Conservation (phyloP, 1,140 invertebrate species). For the Theocolax elegans region DNA sequence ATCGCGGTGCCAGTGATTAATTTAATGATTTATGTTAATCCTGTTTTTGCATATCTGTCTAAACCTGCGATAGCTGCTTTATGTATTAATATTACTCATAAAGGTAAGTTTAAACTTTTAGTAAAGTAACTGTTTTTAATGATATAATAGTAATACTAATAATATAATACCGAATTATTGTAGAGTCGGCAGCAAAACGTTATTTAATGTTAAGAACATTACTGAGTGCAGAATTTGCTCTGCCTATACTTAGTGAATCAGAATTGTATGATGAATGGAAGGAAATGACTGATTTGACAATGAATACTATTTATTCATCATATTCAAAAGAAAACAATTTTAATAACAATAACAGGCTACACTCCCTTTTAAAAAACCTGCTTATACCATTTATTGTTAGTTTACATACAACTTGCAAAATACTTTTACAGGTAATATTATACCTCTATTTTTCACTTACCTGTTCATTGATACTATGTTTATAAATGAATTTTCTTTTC, state of each 20-base stretch:
- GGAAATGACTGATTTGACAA: slow-evolving; percentile 61
- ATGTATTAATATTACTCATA: slow-evolving; percentile 57
- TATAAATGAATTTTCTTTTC: slow-evolving; percentile 42
- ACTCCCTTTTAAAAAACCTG: slow-evolving; percentile 65
- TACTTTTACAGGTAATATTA: slow-evolving; percentile 57
- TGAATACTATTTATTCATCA: slow-evolving; percentile 61
- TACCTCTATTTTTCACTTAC: too few relatives aligned
- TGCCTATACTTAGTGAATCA: slow-evolving; percentile 53
- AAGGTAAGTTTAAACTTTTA: slow-evolving; percentile 50
- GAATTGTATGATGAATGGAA: slow-evolving; percentile 68
- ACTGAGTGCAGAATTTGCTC: slow-evolving; percentile 71
- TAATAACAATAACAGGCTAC: slow-evolving; percentile 57
- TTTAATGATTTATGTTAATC: slow-evolving; percentile 80
- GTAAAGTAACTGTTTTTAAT: slow-evolving; percentile 3
- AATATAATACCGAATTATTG: slow-evolving; percentile 47
- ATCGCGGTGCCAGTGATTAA: slow-evolving; percentile 76
- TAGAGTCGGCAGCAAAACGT: slow-evolving; percentile 63
- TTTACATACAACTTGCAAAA: slow-evolving; percentile 59
- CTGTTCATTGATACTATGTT: too few relatives aligned
- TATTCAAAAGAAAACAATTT: slow-evolving; percentile 38
- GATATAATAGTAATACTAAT: slow-evolving; percentile 26
- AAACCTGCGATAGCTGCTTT: slow-evolving; percentile 71
- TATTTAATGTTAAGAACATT: slow-evolving; percentile 68
- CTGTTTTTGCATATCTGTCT: slow-evolving; percentile 74
- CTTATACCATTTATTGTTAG: slow-evolving; percentile 67